These are phyloP conservation scores for Dryadula phaetusa DNA, from an alignment of 2,888 invertebrate species.

Conservation along the genomic window DNA sequence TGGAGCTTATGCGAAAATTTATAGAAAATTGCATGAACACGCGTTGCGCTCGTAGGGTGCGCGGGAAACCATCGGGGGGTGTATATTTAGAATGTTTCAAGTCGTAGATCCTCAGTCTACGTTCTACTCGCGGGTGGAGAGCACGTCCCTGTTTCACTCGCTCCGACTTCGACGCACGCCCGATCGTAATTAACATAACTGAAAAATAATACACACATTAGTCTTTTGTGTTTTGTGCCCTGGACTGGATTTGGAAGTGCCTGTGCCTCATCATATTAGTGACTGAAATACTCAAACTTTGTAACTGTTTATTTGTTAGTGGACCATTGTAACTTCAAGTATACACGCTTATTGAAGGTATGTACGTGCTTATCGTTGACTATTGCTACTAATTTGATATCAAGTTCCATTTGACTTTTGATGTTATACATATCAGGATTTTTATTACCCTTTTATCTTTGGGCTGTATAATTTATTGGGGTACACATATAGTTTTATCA, in stretches of 20 bases:
- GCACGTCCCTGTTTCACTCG: constrained; percentile 61
- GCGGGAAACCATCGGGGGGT: constrained; percentile 74
- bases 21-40: constrained; percentile 82
- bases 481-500: constrained; percentile 43
- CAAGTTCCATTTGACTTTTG: constrained; percentile 16
- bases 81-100: constrained; percentile 80
- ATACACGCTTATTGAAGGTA: constrained; percentile 63
- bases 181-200: constrained; percentile 72
- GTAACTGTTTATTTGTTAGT: constrained; percentile 50
- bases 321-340: constrained; percentile 58
- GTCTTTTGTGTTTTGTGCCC: constrained; percentile 66
- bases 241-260: constrained; percentile 70
- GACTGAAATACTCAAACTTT: constrained; percentile 54
- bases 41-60: constrained; percentile 74
- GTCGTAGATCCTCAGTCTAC: constrained; percentile 69
- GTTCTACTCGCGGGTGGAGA: constrained; percentile 64
- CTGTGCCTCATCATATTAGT: constrained; percentile 59
- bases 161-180: constrained; percentile 57
- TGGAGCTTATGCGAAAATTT: constrained; percentile 81
- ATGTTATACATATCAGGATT: constrained; percentile 31
- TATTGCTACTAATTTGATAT: constrained; percentile 41
- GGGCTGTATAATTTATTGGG: constrained; percentile 37
- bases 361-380: constrained; percentile 57
- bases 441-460: constrained; percentile 37
- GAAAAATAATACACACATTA: constrained; percentile 63